These are phyloP conservation scores for Metaphire vulgaris DNA, from an alignment of 1,140 invertebrate species.

Conservation along the genomic window DNA sequence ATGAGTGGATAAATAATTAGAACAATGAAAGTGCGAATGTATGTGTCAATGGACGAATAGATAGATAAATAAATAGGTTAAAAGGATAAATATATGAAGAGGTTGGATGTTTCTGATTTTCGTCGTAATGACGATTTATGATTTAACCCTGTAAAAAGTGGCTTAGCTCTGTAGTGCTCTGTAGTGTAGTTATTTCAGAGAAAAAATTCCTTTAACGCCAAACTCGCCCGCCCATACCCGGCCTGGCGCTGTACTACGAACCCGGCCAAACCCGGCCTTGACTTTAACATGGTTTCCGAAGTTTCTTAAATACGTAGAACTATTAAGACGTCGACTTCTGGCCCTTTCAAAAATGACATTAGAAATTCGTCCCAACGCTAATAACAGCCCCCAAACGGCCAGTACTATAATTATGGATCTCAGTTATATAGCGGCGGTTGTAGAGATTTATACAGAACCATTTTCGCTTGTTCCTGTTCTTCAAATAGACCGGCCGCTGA, in stretches of 20 bases:
- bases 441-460: too few relatives aligned
- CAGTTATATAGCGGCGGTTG: too few relatives aligned
- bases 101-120: too few relatives aligned
- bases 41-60: not conserved
- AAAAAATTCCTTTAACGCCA: too few relatives aligned
- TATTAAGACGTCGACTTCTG: not conserved
- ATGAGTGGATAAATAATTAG: not conserved
- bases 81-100: not conserved
- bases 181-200: not conserved
- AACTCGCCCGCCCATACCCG: too few relatives aligned
- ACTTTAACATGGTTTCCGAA: too few relatives aligned
- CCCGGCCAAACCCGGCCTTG: too few relatives aligned
- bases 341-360: not conserved
- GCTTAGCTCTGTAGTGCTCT: not conserved
- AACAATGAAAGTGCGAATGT: not conserved
- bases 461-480: too few relatives aligned
- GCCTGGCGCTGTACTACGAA: too few relatives aligned
- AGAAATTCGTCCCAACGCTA: not conserved
- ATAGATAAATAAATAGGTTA: not conserved
- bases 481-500: slow-evolving; percentile 11
- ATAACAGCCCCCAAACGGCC: not conserved
- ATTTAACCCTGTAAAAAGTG: too few relatives aligned
- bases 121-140: not conserved
- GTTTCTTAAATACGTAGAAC: too few relatives aligned
- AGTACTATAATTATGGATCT: not conserved